These are phyloP conservation scores for Temnothorax nylanderi DNA, from an alignment of 1,140 invertebrate genomes.

Conservation along the genomic window DNA sequence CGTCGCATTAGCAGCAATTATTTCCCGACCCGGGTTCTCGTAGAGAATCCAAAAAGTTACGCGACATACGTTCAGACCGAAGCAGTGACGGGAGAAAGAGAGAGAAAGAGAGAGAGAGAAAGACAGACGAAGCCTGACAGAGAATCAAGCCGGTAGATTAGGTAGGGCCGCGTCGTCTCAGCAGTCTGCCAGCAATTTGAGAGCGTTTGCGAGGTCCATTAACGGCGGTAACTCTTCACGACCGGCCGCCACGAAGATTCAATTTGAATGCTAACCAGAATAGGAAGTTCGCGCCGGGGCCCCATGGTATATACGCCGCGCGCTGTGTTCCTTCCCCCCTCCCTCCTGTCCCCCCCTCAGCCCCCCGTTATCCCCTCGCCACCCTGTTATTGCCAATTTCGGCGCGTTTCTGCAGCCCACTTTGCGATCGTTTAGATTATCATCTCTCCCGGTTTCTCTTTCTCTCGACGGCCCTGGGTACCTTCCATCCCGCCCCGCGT, in stretches of 20 bases:
- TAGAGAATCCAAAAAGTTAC: slow-evolving; percentile 57
- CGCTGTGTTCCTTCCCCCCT: slow-evolving; percentile 41
- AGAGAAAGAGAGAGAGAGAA: slow-evolving; percentile 20
- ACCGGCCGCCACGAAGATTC: slow-evolving; percentile 81
- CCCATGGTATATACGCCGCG: slow-evolving; percentile 72
- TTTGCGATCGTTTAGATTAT: slow-evolving; percentile 84
- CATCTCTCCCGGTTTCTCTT: slow-evolving; percentile 78
- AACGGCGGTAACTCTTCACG: slow-evolving; percentile 82
- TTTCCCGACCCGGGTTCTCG: slow-evolving; percentile 41
- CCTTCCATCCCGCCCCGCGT: background rate
- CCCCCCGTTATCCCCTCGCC: slow-evolving; percentile 55
- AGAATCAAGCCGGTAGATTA: slow-evolving; percentile 75
- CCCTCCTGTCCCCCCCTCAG: background rate
- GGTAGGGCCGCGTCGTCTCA: slow-evolving; percentile 74
- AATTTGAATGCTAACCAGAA: slow-evolving; percentile 84
- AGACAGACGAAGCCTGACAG: slow-evolving; percentile 29
- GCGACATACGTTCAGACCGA: slow-evolving; percentile 44
- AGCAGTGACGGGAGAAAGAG: slow-evolving; percentile 11
- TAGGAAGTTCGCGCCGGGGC: slow-evolving; percentile 79
- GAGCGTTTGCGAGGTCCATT: slow-evolving; percentile 80
- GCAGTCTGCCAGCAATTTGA: slow-evolving; percentile 80
- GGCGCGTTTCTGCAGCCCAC: slow-evolving; percentile 80
- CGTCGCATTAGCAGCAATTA: slow-evolving; percentile 59
- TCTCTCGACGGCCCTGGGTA: slow-evolving; percentile 63
- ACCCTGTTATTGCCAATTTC: slow-evolving; percentile 83